Conservation (phyloP, 1,140 invertebrate species). For the Sycophila sp. region DNA sequence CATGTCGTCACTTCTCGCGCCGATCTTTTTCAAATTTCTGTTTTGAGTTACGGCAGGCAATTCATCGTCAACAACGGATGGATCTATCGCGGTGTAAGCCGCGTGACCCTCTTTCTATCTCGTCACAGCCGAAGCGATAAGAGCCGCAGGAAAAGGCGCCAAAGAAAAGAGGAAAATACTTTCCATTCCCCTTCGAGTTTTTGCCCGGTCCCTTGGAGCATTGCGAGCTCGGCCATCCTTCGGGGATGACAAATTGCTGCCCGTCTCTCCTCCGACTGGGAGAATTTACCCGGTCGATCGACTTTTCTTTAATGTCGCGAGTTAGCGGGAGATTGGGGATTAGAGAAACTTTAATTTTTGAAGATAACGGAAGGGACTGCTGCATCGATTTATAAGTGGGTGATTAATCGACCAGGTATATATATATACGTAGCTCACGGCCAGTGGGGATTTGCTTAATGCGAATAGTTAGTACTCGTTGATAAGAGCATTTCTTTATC, state of each 20-base stretch:
- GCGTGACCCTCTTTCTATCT: background rate
- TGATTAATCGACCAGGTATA: background rate
- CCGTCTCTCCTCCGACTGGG: constrained; percentile 32
- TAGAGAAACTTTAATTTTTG: constrained; percentile 47
- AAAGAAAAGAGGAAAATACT: constrained; percentile 44
- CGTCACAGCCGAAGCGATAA: background rate
- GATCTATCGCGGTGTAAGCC: constrained; percentile 1
- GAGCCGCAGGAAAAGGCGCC: constrained; percentile 17
- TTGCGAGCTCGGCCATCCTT: constrained; percentile 26
- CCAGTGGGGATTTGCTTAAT: background rate
- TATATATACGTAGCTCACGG: background rate
- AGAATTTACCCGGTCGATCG: constrained; percentile 19
- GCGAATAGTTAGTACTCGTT: background rate
- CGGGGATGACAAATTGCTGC: constrained; percentile 60
- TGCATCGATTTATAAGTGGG: constrained; percentile 16
- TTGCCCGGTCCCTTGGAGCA: background rate
- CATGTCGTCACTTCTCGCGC: too few species aligned
- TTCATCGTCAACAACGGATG: constrained; percentile 6
- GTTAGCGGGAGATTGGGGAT: constrained; percentile 24
- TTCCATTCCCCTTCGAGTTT: constrained; percentile 31
- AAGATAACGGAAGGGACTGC: background rate
- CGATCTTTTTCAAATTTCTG: constrained; percentile 9
- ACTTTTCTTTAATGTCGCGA: constrained; percentile 52
- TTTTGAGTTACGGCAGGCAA: background rate
- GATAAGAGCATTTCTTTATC: too few species aligned